phyloP scores from a whole-genome alignment of 2,888 invertebrate genomes.

The Reticulitermes lucifugus region DNA sequence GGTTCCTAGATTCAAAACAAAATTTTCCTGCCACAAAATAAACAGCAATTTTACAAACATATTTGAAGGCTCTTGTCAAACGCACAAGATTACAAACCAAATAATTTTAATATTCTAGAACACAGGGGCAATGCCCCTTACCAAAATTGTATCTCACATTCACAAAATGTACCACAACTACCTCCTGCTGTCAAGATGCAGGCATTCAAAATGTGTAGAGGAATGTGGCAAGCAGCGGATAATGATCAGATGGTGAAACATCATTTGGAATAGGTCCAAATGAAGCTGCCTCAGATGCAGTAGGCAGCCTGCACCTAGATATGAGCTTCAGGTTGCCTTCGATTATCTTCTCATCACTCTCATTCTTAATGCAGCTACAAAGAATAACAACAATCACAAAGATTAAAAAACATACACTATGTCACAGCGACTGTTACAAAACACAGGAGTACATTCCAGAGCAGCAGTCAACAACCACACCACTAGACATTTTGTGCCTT shows the following conservation, averaged over 20 bases:
- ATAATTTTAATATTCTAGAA: too few relatives aligned
- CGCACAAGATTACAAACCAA: too few relatives aligned
- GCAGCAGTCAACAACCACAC: too few relatives aligned
- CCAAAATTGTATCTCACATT: background rate
- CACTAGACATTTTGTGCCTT: too few relatives aligned
- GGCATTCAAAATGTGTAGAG: constrained; percentile 57
- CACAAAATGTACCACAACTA: background rate
- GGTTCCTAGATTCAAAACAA: too few relatives aligned
- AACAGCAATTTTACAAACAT: too few relatives aligned
- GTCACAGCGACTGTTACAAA: too few relatives aligned
- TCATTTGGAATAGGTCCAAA: constrained; percentile 79
- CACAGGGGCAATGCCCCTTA: background rate
- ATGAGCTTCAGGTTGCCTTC: constrained; percentile 70
- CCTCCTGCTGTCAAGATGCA: background rate
- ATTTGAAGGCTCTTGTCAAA: too few relatives aligned
- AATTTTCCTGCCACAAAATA: too few relatives aligned
- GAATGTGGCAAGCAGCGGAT: constrained; percentile 82
- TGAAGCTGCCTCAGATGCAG: constrained; percentile 68
- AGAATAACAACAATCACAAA: background rate
- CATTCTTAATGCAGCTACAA: background rate
- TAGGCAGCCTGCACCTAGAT: constrained; percentile 76
- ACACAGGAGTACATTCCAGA: too few relatives aligned
- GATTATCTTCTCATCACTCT: background rate
- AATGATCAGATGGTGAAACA: constrained; percentile 83
- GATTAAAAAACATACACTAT: too few relatives aligned